Evolutionary conservation across 2,113 vertebrate species (phyloP).

Genomic region (Myiopsitta monachus): DNA sequence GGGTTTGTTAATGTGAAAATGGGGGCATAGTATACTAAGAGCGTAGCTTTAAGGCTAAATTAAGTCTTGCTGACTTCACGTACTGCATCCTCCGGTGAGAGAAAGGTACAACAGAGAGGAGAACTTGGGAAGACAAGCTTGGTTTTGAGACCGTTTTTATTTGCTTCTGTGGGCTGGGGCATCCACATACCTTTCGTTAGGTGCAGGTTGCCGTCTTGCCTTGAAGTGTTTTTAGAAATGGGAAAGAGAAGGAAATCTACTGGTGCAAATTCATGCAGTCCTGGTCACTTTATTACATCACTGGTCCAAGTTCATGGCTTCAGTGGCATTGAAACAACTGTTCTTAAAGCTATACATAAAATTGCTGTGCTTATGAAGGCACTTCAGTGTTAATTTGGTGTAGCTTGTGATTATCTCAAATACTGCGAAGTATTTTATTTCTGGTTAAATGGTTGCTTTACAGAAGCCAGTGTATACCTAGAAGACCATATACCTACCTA

Average conservation of each 20-base stretch:
- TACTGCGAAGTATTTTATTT: background rate
- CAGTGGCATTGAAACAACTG: background rate
- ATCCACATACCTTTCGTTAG: background rate
- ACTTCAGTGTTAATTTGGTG: background rate
- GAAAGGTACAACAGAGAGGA: background rate
- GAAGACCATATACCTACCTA: background rate
- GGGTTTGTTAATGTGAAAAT: background rate
- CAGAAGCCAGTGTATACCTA: background rate
- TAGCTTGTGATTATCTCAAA: background rate
- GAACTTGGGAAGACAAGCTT: background rate
- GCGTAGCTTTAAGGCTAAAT: background rate
- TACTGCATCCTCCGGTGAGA: accelerated
- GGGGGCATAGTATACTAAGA: background rate
- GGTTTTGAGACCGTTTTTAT: background rate
- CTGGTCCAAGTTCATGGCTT: background rate
- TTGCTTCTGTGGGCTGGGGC: background rate
- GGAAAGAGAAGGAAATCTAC: background rate
- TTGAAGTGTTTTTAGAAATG: background rate
- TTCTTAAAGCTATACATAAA: background rate
- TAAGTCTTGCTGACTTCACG: background rate
- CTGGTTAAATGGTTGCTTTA: background rate
- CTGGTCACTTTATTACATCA: background rate
- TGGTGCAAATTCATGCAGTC: background rate
- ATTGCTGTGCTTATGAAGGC: accelerated
- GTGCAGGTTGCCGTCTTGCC: background rate